Evolutionary conservation across 2,888 invertebrate species (phyloP), one percentile per base, ranked within the genome.

Genomic region (Elegia similella): DNA sequence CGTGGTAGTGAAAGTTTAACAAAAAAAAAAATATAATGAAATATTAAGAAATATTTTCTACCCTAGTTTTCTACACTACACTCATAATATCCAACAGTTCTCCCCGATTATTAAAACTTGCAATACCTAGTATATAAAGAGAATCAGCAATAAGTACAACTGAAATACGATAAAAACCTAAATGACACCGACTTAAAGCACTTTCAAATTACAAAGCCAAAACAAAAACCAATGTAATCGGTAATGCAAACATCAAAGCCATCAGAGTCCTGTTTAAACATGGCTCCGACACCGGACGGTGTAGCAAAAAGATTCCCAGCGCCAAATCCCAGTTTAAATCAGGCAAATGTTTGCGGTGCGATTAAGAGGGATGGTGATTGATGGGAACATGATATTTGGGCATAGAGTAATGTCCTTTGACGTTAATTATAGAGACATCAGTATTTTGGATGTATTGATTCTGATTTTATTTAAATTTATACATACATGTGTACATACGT

Each of bases 311-410:
- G 60, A 61, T 69, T 59, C 63, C 67, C 74, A 78, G 80, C 80
- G 84, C 84, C 80, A 84, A 86, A 78, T 75, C 74, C 64, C 69
- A 75, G 76, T 84, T 86, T 79, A 78, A 82, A 78, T 71, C 72
- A 69, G 68, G 67, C 82, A 81, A 89, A 90, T 89, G 85, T 90
- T 90, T 89, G 87, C 69, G 72, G 72, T 78, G 72, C 81, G 87
- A 89, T 89, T 88, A 86, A 86, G 78, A 74, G 71, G 71, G 62
- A 59, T 67, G 68, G 66, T 85, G 88, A 88, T 88, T 86, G 88
- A 90, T 89, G 85, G 84, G 71, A 78, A 82, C 69, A 48, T 70
- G 77, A 82, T 77, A 80, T 70, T 63, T 16, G 54, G 29, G 32
- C 55, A 71, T 62, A 88, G 87, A 76, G 74, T 75, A 81, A 29